Evolutionary conservation across 2,888 invertebrate genomes (phyloP).

Genomic region (Mesoligia furuncula): DNA sequence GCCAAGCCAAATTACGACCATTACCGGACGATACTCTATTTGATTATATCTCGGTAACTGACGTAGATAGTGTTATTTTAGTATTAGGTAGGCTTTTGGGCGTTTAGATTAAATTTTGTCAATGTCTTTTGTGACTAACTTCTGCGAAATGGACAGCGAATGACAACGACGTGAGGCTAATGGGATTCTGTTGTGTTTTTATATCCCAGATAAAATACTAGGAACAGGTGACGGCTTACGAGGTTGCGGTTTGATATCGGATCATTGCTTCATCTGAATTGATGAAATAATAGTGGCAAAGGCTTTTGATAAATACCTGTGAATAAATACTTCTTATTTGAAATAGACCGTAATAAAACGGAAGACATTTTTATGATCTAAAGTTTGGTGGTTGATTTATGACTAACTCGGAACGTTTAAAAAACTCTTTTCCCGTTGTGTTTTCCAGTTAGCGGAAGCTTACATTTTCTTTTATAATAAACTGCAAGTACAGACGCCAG

Average conservation of each 20-base stretch:
- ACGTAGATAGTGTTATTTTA: slow-evolving; percentile 38
- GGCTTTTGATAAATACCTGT: background rate
- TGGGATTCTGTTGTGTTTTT: background rate
- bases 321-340: background rate
- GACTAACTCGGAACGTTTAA: background rate
- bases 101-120: slow-evolving; percentile 16
- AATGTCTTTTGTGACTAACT: background rate
- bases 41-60: slow-evolving; percentile 56
- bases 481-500: background rate
- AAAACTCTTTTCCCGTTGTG: background rate
- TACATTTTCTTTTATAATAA: background rate
- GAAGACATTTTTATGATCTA: slow-evolving; percentile 2
- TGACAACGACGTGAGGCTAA: background rate
- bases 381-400: background rate
- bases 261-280: background rate
- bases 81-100: slow-evolving; percentile 9
- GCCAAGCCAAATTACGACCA: slow-evolving; percentile 62
- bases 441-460: background rate
- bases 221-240: background rate
- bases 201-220: background rate
- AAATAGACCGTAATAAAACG: slow-evolving; percentile 1
- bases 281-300: background rate
- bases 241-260: background rate
- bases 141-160: background rate
- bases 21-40: slow-evolving; percentile 63